Evolutionary conservation across 1,140 invertebrate genomes (phyloP), one percentile per base, ranked within the genome.

Genomic region (Heliconius eleuchia): DNA sequence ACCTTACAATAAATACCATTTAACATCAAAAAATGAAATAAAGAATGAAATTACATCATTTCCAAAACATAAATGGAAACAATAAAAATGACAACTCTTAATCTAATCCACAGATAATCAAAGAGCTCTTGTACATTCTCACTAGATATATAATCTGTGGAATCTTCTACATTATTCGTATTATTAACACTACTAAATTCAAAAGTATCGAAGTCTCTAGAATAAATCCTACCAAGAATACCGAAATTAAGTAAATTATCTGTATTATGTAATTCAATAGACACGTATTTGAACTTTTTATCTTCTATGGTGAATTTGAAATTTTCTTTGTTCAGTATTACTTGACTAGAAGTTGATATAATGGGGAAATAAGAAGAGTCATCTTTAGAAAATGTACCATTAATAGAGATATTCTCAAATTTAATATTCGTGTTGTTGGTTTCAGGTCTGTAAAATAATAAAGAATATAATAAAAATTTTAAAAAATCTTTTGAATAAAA

Each of bases 11-110:
- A 19, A 52, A 19, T 52, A 19, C 18, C 16, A 52, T 52, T 57
- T n/a, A 19, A 23, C 55, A 23, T 66, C 9, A 27, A 7, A 52
- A 27, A 66, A 13, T 30, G 1, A 2, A 66, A 30, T 5, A 66
- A 27, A 66, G 13, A 5, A 16, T 46, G 3, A 46, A 46, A 11
- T 73, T 71, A 79, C 80, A 95, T 88, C 92, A 94, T 94, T 84
- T 95, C 94, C 77, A 95, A 92, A 79, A 94, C 82, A 80, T 95
- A 95, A 73, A 95, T 90, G 37, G 91, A 90, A 4, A 92, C 88
- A 57, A 95, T 76, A 27, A 94, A 88, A 71, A 94, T 82, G 23
- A 92, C 77, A 79, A 95, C 83, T 83, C 92, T 88, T 57, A 95
- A 74, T 78, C 89, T 88, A 30, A 91, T 90, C 87, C 89, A 92